Conservation (phyloP, 2,797 vertebrate genomes). For the Sebastes nivosus region DNA sequence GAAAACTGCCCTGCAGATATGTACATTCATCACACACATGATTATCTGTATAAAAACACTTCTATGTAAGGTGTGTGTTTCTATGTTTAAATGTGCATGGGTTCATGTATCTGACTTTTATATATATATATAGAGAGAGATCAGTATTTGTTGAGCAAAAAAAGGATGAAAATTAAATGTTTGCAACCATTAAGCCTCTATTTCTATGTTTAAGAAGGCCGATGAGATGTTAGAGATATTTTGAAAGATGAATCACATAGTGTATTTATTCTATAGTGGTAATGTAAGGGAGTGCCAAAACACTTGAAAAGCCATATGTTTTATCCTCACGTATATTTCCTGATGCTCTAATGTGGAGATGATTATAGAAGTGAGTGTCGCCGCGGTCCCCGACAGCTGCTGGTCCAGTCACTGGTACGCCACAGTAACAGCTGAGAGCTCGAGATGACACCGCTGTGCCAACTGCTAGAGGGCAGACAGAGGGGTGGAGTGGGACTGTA, state of each 20-base stretch:
- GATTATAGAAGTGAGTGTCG: constrained; percentile 28
- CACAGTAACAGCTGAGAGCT: constrained; percentile 67
- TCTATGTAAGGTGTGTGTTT: neutral
- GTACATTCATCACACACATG: neutral
- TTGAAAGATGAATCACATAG: neutral
- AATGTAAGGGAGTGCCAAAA: neutral
- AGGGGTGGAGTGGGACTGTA: constrained; percentile 53
- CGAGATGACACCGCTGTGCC: constrained; percentile 55
- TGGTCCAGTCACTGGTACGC: constrained; percentile 28
- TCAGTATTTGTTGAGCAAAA: neutral
- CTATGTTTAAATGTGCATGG: neutral
- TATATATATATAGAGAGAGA: neutral
- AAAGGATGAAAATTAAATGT: neutral
- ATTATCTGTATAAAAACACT: neutral
- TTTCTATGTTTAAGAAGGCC: neutral
- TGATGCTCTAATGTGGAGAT: constrained; percentile 21
- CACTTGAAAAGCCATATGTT: neutral
- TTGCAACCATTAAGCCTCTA: neutral
- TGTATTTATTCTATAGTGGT: neutral
- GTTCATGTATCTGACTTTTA: neutral
- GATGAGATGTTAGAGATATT: neutral
- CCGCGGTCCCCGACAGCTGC: constrained; percentile 51
- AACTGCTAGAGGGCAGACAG: constrained; percentile 67
- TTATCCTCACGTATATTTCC: constrained; percentile 17
- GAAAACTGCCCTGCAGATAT: neutral